phyloP scores from a whole-genome alignment of 2,888 invertebrate species.

The Nysson spinosus region DNA sequence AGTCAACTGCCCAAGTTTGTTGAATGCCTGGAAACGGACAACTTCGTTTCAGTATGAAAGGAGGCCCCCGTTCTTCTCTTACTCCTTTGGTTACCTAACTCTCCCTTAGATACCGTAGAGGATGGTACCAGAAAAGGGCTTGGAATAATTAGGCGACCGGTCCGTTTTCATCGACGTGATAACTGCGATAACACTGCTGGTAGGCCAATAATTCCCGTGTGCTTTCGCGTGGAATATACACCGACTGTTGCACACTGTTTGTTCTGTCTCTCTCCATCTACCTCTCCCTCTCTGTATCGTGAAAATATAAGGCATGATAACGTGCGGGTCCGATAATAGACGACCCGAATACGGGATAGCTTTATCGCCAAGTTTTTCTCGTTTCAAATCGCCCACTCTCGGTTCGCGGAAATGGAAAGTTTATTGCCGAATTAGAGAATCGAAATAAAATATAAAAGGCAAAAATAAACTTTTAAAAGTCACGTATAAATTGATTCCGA shows the following conservation, averaged over 20 bases:
- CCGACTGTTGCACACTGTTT: conserved; percentile 37
- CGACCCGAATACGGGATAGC: conserved; percentile 49
- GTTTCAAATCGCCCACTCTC: conserved; percentile 25
- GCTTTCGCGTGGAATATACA: conserved; percentile 23
- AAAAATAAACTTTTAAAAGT: no score
- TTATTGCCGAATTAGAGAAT: conserved; percentile 37
- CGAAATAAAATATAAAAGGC: no score
- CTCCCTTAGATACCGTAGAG: conserved; percentile 10
- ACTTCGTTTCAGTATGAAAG: conserved; percentile 69
- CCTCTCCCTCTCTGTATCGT: conserved; percentile 44
- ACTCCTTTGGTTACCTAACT: conserved; percentile 29
- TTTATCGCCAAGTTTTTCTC: conserved; percentile 49
- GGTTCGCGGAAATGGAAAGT: conserved; percentile 56
- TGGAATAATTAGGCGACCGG: conserved; percentile 64
- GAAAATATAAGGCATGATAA: conserved; percentile 58
- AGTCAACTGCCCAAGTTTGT: conserved; percentile 76
- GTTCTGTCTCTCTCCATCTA: conserved; percentile 7
- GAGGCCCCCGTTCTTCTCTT: conserved; percentile 27
- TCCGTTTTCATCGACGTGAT: conserved; percentile 51
- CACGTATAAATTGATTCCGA: no score
- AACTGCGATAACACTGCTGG: conserved; percentile 49
- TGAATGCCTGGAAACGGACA: conserved; percentile 70
- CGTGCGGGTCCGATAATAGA: conserved; percentile 50
- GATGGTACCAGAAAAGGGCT: conserved; percentile 56
- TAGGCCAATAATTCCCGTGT: conserved; percentile 52